Evolutionary conservation across 2,888 invertebrate genomes (phyloP), one percentile per base, ranked within the genome.

Genomic region (Isotomurus palustris): DNA sequence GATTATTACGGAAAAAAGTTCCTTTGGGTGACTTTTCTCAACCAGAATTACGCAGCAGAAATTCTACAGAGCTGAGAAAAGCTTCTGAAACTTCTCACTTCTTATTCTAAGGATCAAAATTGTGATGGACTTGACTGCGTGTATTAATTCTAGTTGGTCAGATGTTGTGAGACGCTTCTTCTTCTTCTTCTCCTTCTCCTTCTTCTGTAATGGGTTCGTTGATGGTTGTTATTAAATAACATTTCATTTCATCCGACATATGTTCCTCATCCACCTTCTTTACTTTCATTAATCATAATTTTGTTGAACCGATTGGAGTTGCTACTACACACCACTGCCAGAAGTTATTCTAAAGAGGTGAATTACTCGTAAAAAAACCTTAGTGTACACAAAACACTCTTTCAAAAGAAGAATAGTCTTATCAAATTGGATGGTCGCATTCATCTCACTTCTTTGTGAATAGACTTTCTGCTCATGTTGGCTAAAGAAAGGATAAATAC

Each of bases 401-500:
- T 50, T 50, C 38, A 49, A 24, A 22, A 49, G 50, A 50, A 50
- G 50, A 50, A 50, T 50, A 50, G 50, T 50, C 38, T 50, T 50
- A 50, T 50, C 50, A 50, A 50, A 50, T 50, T 50, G 50, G 50
- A 50, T 50, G 50, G 50, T 27, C 50, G n/a, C 21, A 50, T 50
- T 50, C 50, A 50, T 38, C n/a, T 25, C n/a, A n/a, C n/a, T 22
- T 24, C 21, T 50, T 36, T 24, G 40, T 50, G 50, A 50, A 50
- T 50, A 50, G 50, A n/a, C 24, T 38, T 50, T 50, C 49, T 21
- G 14, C 21, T 29, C 22, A 40, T 40, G 17, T 40, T 43, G 22
- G 40, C 6, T 10, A 12, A 50, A 38, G 27, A 50, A 50, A 21
- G 49, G 29, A 49, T 36, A 43, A 43, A 43, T 40, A 40, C 10